A percentile compares a stretch with the other conserved stretches of the same genome.
These are phyloP conservation scores for Trypoxylus dichotomus DNA, from an alignment of 1,140 invertebrate genomes.

Conservation along the genomic window DNA sequence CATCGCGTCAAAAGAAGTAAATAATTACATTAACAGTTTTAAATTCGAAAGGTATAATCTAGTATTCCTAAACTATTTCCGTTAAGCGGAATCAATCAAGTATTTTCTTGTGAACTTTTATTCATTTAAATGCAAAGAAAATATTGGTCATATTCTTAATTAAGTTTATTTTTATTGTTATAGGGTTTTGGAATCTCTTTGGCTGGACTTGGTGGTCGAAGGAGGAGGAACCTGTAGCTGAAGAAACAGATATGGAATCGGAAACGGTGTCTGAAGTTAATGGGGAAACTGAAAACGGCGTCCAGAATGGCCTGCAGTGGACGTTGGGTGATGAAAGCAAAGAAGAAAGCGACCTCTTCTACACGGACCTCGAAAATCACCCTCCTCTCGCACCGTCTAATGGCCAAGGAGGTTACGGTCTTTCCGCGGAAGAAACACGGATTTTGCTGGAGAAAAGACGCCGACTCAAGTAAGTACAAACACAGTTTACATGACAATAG, in stretches of 20 bases:
- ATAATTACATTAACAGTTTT: too few relatives aligned
- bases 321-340: constrained; percentile 42
- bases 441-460: constrained; percentile 44
- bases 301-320: constrained; percentile 36
- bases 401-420: constrained; percentile 42
- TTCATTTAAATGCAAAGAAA: too few relatives aligned
- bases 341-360: constrained; percentile 44
- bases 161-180: background rate
- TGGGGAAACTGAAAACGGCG: background rate
- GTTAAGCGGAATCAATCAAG: too few relatives aligned
- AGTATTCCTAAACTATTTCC: too few relatives aligned
- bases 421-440: constrained; percentile 37
- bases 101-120: too few relatives aligned
- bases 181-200: background rate
- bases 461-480: constrained; percentile 45
- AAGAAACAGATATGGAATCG: background rate
- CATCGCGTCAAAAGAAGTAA: too few relatives aligned
- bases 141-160: background rate
- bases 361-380: constrained; percentile 34
- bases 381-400: constrained; percentile 43
- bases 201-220: background rate
- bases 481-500: too few relatives aligned
- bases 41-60: too few relatives aligned
- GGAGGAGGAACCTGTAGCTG: background rate
- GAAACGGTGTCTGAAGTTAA: background rate